Conservation (phyloP, 2,888 invertebrate species). For the Creontiades dilutus region DNA sequence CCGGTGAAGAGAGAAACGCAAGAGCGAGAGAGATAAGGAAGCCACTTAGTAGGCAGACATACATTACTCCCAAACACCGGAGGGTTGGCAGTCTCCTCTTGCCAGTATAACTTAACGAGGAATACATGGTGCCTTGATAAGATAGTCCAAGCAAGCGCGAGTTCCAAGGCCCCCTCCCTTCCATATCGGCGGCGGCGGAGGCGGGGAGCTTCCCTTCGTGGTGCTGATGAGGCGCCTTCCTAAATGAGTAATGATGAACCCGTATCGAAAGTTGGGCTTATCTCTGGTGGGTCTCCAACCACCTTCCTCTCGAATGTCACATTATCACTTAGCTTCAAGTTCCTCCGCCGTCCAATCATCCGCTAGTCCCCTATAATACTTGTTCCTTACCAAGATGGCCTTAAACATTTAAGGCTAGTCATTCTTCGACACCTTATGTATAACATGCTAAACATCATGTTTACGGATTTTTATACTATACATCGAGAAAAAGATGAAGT, state of each 20-base stretch:
- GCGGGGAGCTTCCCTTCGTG: slow-evolving; percentile 33
- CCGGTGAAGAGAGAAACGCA: slow-evolving; percentile 50
- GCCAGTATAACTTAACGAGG: slow-evolving; percentile 74
- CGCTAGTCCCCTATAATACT: slow-evolving; percentile 9
- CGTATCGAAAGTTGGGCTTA: slow-evolving; percentile 72
- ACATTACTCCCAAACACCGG: slow-evolving; percentile 68
- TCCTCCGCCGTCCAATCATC: slow-evolving; percentile 55
- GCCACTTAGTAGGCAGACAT: slow-evolving; percentile 72
- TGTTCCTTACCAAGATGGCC: no score
- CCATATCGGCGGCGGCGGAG: not conserved
- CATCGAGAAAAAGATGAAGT: no score
- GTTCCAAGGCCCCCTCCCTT: slow-evolving; percentile 37
- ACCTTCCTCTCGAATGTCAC: slow-evolving; percentile 72
- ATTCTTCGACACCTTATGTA: no score
- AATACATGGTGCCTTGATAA: slow-evolving; percentile 74
- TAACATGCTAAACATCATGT: no score
- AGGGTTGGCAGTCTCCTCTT: slow-evolving; percentile 48
- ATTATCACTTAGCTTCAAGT: slow-evolving; percentile 70
- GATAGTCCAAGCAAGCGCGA: slow-evolving; percentile 71
- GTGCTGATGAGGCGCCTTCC: slow-evolving; percentile 71
- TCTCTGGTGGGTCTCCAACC: slow-evolving; percentile 53
- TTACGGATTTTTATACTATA: no score
- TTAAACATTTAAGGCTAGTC: no score
- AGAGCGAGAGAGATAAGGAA: slow-evolving; percentile 66
- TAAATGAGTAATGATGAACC: slow-evolving; percentile 72